Evolutionary conservation across 2,113 vertebrate genomes (phyloP), one percentile per base, ranked within the genome.

Genomic region (Arvicanthis niloticus): DNA sequence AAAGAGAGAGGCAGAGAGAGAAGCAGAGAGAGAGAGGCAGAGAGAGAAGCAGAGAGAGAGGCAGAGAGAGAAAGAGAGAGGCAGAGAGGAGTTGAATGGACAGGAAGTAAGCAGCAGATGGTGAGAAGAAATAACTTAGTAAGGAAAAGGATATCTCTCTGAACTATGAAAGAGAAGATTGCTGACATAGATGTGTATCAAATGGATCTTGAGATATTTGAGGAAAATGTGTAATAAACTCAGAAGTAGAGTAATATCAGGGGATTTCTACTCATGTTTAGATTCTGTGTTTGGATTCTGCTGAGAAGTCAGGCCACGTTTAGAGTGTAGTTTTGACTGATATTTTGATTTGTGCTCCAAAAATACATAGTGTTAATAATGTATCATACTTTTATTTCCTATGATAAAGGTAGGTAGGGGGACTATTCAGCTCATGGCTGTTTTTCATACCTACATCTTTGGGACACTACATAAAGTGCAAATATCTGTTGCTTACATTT

Each of bases 281-380:
- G 67, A 93, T 76, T 90, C 45, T 53, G 4, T 88, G n/a, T 92
- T 73, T 58, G 65, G 24, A 8, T 89, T 94, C 10, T 73, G 5
- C 13, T 88, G 42, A 68, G 37, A 40, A 85, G 40, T 67, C 68
- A 93, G 72, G 10, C 48, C 72, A 91, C 10, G 45, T 91, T 91
- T 85, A 67, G 22, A 95, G 75, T 84, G 48, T n/a, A 21, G 2
- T 88, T 91, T 93, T 93, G 40, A 89, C 68, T 70, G 75, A 86
- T 45, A 91, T 53, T 89, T 96, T 96, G n/a, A 76, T 76, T 53
- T 93, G 51, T 77, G 75, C 1, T 65, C 60, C 51, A 51, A 70
- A 87, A 90, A 65, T 21, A 15, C 21, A 60, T 86, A 26, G 3
- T 45, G 22, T 24, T 67, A 6, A n/a, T 82, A 53, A 84, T 87